Evolutionary conservation across 2,888 invertebrate species (phyloP).

Genomic region (Nowickia ferox): DNA sequence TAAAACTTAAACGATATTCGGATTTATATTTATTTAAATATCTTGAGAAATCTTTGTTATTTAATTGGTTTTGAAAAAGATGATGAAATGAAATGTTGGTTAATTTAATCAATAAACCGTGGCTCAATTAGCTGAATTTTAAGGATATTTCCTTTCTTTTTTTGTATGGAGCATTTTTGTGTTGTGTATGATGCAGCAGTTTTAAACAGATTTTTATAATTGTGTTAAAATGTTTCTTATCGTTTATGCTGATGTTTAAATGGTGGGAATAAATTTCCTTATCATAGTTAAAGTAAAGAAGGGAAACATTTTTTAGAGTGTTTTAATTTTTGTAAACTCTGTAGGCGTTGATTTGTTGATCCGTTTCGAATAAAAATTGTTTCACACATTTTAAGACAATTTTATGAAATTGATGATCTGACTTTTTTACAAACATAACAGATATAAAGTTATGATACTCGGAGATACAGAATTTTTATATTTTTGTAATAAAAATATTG

Average conservation of each 20-base stretch:
- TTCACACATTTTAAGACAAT: conserved; percentile 62
- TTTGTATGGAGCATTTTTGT: neutral
- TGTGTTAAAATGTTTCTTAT: conserved; percentile 75
- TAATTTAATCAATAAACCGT: conserved; percentile 72
- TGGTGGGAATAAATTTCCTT: conserved; percentile 60
- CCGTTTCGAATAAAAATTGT: conserved; percentile 55
- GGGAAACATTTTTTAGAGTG: conserved; percentile 16
- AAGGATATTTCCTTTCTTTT: conserved; percentile 71
- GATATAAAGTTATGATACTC: too few species aligned
- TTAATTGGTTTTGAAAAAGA: conserved; percentile 20
- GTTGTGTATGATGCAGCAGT: conserved; percentile 45
- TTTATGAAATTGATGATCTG: conserved; percentile 30
- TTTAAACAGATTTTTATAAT: conserved; percentile 77
- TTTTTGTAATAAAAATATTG: too few species aligned
- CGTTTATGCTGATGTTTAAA: neutral
- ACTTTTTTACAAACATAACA: neutral
- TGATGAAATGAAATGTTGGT: conserved; percentile 33
- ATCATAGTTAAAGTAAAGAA: conserved; percentile 17
- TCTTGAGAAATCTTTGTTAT: conserved; percentile 64
- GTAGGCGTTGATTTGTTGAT: conserved; percentile 68
- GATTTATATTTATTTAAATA: neutral
- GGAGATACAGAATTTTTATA: too few species aligned
- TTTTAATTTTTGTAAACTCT: conserved; percentile 8
- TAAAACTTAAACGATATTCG: neutral
- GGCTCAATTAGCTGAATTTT: conserved; percentile 79